Evolutionary conservation across 2,888 invertebrate genomes (phyloP), one percentile per base, ranked within the genome.

Genomic region (Ophion ellenae): DNA sequence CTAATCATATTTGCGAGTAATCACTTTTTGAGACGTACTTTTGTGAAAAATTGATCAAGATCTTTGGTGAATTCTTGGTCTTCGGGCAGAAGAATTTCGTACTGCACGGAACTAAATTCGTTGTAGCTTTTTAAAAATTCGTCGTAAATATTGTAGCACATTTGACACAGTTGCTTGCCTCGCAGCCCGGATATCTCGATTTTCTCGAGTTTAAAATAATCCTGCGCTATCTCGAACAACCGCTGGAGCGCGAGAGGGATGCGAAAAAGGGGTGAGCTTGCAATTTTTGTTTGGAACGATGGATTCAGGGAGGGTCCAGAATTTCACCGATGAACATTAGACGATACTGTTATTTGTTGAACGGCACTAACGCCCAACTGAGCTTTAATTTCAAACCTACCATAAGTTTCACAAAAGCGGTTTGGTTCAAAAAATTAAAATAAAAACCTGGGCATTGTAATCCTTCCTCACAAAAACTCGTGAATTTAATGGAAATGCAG

Each of bases 171-270:
- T 32, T 94, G 95, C 88, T 96, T 96, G 0, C 97, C 97, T 83
- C 96, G 95, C 9, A 96, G 91, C 0, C 97, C 97, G 64, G 97
- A 96, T 81, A 97, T 95, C 91, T 97, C 97, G 1, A 98, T 96
- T 92, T 97, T 98, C 93, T 99, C 99, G 85, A 99, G 94, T 92
- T 98, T 98, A 67, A 96, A 94, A 93, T 98, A 98, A 92, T 99
- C 98, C 2, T 96, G 95, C 0, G 97, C 97, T 0, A 97, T 96
- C 64, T 96, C 96, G 87, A 98, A 96, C 87, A 99, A 95, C 2
- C 95, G 94, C 94, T 97, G 7, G 24, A 66, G 28, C 20, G 24
- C 66, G n/a, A 73, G 53, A 32, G 14, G 53, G 53, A 63, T 57
- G 20, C 17, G 47, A 81, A 40, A 78, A 59, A 14, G 53, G 4